Conservation (phyloP, 2,888 invertebrate species). For the Tortricodes alternella region DNA sequence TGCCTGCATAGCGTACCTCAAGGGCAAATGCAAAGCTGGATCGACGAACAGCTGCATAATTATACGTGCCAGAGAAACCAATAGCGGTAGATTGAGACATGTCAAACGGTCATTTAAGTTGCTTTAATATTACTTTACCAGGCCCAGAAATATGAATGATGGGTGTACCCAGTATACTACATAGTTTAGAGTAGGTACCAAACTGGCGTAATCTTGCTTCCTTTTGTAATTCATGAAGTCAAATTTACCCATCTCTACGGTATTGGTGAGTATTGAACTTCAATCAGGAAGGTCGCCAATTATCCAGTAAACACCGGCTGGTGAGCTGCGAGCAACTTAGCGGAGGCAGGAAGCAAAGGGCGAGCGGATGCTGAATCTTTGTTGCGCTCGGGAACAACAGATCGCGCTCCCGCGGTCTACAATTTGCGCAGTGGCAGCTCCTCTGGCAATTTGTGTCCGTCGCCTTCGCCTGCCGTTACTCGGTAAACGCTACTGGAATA, state of each 20-base stretch:
- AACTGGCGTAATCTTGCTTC: no score
- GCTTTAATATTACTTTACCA: constrained; percentile 15
- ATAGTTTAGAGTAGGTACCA: no score
- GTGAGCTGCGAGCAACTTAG: constrained; percentile 1
- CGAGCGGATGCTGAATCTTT: constrained; percentile 18
- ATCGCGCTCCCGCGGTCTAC: constrained; percentile 55
- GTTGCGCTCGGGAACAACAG: constrained; percentile 59
- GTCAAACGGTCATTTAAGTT: constrained; percentile 21
- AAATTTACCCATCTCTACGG: no score
- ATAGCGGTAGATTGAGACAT: constrained; percentile 30
- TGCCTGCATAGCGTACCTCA: constrained; percentile 53
- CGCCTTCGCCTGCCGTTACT: constrained; percentile 76
- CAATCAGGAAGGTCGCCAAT: constrained; percentile 22
- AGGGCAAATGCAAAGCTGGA: constrained; percentile 48
- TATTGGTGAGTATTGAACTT: not conserved
- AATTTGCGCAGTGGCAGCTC: constrained; percentile 77
- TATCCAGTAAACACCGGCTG: constrained; percentile 20
- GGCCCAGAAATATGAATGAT: not conserved
- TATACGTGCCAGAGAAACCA: constrained; percentile 31
- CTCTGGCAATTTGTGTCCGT: constrained; percentile 78
- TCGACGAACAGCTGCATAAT: constrained; percentile 28
- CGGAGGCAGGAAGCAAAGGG: constrained; percentile 17
- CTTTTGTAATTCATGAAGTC: no score
- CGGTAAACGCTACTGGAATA: constrained; percentile 81
- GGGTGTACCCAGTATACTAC: no score